Evolutionary conservation across 2,888 invertebrate genomes (phyloP).

Genomic region (Neoaliturus tenellus): DNA sequence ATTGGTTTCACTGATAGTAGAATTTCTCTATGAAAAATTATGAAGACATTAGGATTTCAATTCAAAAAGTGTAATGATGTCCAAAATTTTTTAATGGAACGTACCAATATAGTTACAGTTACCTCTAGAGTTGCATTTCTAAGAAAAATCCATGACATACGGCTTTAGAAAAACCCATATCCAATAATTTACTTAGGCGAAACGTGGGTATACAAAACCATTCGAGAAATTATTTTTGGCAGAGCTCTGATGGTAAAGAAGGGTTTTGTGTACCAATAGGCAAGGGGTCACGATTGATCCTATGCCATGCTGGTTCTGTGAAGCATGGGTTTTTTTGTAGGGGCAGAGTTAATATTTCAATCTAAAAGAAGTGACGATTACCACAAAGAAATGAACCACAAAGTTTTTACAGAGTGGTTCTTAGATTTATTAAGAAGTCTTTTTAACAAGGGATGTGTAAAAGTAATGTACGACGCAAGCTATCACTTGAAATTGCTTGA

Average conservation of each 20-base stretch:
- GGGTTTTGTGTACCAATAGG: neutral
- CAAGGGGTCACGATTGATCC: neutral
- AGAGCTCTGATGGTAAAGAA: neutral
- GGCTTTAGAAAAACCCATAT: neutral
- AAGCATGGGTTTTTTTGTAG: neutral
- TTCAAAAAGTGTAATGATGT: neutral
- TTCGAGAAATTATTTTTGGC: neutral
- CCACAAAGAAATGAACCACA: neutral
- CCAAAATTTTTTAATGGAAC: conserved; percentile 8
- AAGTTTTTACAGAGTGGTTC: neutral
- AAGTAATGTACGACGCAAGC: neutral
- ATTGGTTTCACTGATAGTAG: neutral
- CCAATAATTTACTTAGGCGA: conserved; percentile 42
- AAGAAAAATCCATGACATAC: neutral
- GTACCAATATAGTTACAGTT: neutral
- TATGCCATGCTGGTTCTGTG: neutral
- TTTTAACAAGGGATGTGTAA: neutral
- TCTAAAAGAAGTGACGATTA: neutral
- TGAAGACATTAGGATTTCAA: neutral
- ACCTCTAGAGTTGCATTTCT: neutral
- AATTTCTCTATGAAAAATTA: neutral
- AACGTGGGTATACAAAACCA: conserved; percentile 46
- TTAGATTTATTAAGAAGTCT: neutral
- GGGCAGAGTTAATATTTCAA: neutral
- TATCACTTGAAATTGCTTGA: neutral